Evolutionary conservation across 1,140 invertebrate species (phyloP).

Genomic region (Drosophila micromelanica): DNA sequence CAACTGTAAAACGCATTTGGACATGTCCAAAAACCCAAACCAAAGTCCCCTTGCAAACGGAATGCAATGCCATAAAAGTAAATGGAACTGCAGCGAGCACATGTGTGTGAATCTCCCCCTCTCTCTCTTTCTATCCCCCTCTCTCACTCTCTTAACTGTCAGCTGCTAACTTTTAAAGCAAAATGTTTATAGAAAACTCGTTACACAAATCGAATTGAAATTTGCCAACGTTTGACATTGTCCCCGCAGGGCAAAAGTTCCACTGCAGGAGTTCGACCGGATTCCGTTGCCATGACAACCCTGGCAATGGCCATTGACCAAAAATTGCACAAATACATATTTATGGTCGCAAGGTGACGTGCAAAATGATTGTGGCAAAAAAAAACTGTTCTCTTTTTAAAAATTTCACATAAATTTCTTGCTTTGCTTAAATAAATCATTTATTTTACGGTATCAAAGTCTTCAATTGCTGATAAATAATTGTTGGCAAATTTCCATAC

Average conservation of each 20-base stretch:
- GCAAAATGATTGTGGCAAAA: conserved; percentile 1
- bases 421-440: too few relatives aligned
- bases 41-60: conserved; percentile 35
- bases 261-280: conserved; percentile 5
- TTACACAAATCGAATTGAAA: conserved; percentile 81
- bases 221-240: conserved; percentile 56
- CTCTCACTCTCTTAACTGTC: conserved; percentile 36
- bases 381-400: too few relatives aligned
- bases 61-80: conserved; percentile 71
- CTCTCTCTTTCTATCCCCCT: background rate
- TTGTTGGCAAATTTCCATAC: too few relatives aligned
- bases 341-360: background rate
- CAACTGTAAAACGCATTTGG: conserved; percentile 78
- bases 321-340: background rate
- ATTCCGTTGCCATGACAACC: conserved; percentile 10
- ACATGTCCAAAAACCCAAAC: conserved; percentile 58
- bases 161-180: conserved; percentile 78
- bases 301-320: conserved; percentile 31
- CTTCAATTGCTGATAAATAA: too few relatives aligned
- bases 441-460: too few relatives aligned
- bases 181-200: conserved; percentile 83
- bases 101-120: conserved; percentile 23
- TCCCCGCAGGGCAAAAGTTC: conserved; percentile 34
- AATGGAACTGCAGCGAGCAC: conserved; percentile 64
- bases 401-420: too few relatives aligned